These are phyloP conservation scores for Apeltes quadracus DNA, from an alignment of 2,113 vertebrate genomes.

Conservation along the genomic window DNA sequence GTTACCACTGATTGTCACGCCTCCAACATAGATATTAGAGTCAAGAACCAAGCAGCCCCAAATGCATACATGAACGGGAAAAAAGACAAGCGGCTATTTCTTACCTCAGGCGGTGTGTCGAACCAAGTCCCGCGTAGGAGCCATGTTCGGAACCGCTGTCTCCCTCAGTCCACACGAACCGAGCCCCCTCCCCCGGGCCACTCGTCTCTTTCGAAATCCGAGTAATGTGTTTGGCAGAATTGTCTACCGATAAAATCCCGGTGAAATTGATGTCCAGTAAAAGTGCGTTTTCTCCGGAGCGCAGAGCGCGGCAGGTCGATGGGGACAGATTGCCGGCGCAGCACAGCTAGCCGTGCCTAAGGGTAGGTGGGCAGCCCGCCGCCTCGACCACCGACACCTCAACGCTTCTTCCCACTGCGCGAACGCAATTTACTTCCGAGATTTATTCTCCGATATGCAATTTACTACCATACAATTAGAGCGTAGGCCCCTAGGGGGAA, in stretches of 20 bases:
- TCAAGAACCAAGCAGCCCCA: background rate
- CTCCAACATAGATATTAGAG: background rate
- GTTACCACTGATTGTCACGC: slow-evolving; percentile 13
- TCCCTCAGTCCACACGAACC: slow-evolving; percentile 76
- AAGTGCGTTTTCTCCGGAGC: slow-evolving; percentile 50
- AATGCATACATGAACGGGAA: background rate
- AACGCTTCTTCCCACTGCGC: background rate
- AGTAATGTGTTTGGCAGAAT: slow-evolving; percentile 6
- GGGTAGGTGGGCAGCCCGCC: slow-evolving; percentile 63
- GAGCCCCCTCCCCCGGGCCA: slow-evolving; percentile 77
- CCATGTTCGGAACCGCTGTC: slow-evolving; percentile 80
- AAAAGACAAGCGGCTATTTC: slow-evolving; percentile 27
- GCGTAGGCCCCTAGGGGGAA: background rate
- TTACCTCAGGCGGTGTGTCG: slow-evolving; percentile 83
- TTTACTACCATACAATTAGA: background rate
- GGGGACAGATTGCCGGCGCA: slow-evolving; percentile 57
- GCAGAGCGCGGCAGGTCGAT: slow-evolving; percentile 37
- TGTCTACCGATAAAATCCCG: slow-evolving; percentile 43
- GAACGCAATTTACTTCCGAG: background rate
- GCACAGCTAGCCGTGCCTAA: slow-evolving; percentile 64
- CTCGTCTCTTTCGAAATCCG: slow-evolving; percentile 65
- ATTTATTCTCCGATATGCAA: background rate
- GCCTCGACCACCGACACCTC: slow-evolving; percentile 47
- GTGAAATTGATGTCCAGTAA: slow-evolving; percentile 39
- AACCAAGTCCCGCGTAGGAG: slow-evolving; percentile 80